Evolutionary conservation across 1,140 invertebrate genomes (phyloP).

Genomic region (Arctopsyche grandis): DNA sequence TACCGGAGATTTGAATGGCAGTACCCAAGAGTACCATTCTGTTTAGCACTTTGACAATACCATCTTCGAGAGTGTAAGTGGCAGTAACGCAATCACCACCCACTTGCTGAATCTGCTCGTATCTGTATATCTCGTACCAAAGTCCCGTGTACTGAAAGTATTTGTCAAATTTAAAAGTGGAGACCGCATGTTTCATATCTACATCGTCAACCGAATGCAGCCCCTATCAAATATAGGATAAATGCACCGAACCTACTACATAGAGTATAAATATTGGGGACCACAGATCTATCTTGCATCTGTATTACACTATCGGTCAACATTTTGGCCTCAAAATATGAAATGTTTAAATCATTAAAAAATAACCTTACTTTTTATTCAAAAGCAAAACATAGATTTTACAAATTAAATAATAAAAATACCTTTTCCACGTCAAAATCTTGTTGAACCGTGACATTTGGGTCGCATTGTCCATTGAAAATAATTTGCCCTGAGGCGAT

Average conservation of each 20-base stretch:
- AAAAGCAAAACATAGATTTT: too few relatives aligned
- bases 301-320: too few relatives aligned
- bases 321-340: too few relatives aligned
- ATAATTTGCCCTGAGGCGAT: slow-evolving; percentile 55
- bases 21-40: slow-evolving; percentile 32
- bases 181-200: too few relatives aligned
- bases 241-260: too few relatives aligned
- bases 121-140: slow-evolving; percentile 60
- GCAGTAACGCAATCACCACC: slow-evolving; percentile 54
- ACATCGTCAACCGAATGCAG: too few relatives aligned
- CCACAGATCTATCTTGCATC: too few relatives aligned
- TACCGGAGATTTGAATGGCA: slow-evolving; percentile 52
- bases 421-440: slow-evolving; percentile 58
- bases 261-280: too few relatives aligned
- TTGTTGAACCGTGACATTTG: slow-evolving; percentile 55
- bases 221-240: too few relatives aligned
- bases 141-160: slow-evolving; percentile 57
- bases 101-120: slow-evolving; percentile 56
- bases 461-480: slow-evolving; percentile 58
- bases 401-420: too few relatives aligned
- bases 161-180: not conserved
- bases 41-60: slow-evolving; percentile 37
- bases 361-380: too few relatives aligned
- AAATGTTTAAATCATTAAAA: too few relatives aligned
- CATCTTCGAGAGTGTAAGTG: slow-evolving; percentile 33